Percentiles rank a stretch among this genome's conserved stretches.
Evolutionary conservation across 2,113 vertebrate species (phyloP).

Genomic region (Leptobrachium ailaonicum): DNA sequence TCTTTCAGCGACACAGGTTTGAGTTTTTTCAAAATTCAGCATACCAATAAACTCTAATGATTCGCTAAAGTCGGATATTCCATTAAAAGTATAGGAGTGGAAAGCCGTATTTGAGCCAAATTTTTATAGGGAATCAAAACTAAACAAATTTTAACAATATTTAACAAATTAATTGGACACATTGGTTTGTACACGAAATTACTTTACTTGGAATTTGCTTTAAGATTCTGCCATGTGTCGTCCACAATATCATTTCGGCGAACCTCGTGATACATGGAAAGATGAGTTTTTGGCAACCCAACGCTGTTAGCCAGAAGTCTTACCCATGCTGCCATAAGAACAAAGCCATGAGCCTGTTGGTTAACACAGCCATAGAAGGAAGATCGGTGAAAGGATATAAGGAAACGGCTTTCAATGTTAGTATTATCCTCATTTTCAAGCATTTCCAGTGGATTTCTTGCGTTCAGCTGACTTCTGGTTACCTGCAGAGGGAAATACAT

Average conservation of each 20-base stretch:
- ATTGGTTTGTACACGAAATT: too few species aligned
- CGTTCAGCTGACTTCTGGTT: not conserved
- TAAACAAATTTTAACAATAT: too few species aligned
- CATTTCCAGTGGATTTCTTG: slow-evolving; percentile 81
- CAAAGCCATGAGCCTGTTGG: slow-evolving; percentile 97
- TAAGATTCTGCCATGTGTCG: slow-evolving; percentile 92
- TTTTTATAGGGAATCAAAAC: too few species aligned
- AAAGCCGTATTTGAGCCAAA: too few species aligned
- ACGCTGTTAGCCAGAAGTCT: slow-evolving; percentile 96
- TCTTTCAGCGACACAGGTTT: too few species aligned
- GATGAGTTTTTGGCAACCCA: slow-evolving; percentile 93
- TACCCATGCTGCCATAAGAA: slow-evolving; percentile 98
- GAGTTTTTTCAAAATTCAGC: too few species aligned
- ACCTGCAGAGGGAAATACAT: not conserved
- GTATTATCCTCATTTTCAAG: slow-evolving; percentile 95
- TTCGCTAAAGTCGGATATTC: too few species aligned
- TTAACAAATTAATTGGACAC: too few species aligned
- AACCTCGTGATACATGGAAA: slow-evolving; percentile 92
- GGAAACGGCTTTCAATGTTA: slow-evolving; percentile 87
- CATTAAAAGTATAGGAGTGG: too few species aligned
- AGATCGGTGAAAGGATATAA: slow-evolving; percentile 96
- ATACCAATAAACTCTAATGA: too few species aligned
- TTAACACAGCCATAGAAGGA: slow-evolving; percentile 93
- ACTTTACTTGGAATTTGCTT: slow-evolving; percentile 88
- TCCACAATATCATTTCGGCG: slow-evolving; percentile 96